Percentiles rank a stretch among this genome's conserved stretches.
These are phyloP conservation scores for Porites australiensis DNA, from an alignment of 64 coral and sea anemone species.

Conservation along the genomic window DNA sequence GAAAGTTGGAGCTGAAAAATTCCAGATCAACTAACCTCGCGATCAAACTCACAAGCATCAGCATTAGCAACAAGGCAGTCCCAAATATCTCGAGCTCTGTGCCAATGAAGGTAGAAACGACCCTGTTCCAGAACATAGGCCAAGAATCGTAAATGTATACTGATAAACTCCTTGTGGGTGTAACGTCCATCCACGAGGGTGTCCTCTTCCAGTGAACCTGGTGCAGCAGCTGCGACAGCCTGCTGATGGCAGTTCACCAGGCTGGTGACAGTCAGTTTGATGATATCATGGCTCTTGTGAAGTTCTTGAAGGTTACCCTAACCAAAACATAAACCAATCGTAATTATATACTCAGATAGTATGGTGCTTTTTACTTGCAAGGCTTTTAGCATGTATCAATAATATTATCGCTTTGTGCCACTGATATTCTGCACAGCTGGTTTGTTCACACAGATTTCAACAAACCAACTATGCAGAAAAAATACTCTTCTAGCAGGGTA, in stretches of 20 bases:
- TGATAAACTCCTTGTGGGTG: constrained; percentile 73
- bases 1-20: no score
- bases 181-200: constrained; percentile 92
- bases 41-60: constrained; percentile 91
- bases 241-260: constrained; percentile 89
- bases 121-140: constrained; percentile 95
- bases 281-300: constrained; percentile 83
- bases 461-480: no score
- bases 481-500: no score
- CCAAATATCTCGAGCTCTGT: constrained; percentile 92
- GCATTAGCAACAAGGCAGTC: constrained; percentile 82
- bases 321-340: not conserved
- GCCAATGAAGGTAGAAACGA: constrained; percentile 81
- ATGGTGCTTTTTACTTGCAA: no score
- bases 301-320: constrained; percentile 91
- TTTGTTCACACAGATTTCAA: no score
- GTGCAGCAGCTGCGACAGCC: constrained; percentile 57
- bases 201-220: constrained; percentile 70
- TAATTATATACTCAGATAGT: no score
- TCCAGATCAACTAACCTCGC: constrained; percentile 53
- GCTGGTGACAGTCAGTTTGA: constrained; percentile 85
- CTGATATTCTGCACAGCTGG: no score
- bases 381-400: no score
- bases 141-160: constrained; percentile 84
- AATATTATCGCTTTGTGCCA: no score